A percentile compares a stretch with the other conserved stretches of the same genome.
These are phyloP conservation scores for Cheiracanthium punctorium DNA, from an alignment of 2,888 invertebrate species.

Conservation along the genomic window DNA sequence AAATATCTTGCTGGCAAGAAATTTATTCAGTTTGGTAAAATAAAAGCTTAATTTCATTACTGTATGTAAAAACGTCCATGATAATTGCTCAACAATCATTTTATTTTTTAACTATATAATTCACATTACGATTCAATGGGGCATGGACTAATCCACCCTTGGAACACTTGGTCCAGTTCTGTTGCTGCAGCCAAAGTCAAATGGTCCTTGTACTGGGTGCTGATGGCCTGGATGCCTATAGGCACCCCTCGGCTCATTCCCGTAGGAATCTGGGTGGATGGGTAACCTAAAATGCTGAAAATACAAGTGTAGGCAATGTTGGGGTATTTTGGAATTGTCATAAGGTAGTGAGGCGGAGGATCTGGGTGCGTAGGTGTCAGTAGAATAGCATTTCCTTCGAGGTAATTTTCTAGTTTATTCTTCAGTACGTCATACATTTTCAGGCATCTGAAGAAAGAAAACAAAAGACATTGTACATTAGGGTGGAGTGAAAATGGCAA, in stretches of 20 bases:
- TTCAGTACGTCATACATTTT: conserved; percentile 4
- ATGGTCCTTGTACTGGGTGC: conserved; percentile 81
- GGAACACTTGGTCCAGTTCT: conserved; percentile 86
- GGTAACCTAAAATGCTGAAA: conserved; percentile 91
- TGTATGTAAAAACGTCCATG: too few species aligned
- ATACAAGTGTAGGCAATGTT: conserved; percentile 90
- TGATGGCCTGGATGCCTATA: conserved; percentile 83
- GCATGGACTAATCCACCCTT: conserved; percentile 82
- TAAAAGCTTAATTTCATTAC: too few species aligned
- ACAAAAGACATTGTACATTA: too few species aligned
- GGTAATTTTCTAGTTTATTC: conserved; percentile 9
- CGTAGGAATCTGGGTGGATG: conserved; percentile 88
- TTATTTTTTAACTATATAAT: too few species aligned
- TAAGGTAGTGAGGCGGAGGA: conserved; percentile 90
- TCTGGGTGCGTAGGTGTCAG: conserved; percentile 93
- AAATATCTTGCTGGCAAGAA: too few species aligned
- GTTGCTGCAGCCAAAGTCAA: conserved; percentile 87
- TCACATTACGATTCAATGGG: too few species aligned
- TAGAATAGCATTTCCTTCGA: conserved; percentile 85
- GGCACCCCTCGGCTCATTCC: conserved; percentile 86
- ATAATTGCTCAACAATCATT: too few species aligned
- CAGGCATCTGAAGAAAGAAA: neutral
- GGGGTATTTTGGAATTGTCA: conserved; percentile 86
- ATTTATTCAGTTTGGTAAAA: too few species aligned
- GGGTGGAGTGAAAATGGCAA: too few species aligned